phyloP scores from a whole-genome alignment of 2,113 vertebrate species.

The Brachionichthys hirsutus region DNA sequence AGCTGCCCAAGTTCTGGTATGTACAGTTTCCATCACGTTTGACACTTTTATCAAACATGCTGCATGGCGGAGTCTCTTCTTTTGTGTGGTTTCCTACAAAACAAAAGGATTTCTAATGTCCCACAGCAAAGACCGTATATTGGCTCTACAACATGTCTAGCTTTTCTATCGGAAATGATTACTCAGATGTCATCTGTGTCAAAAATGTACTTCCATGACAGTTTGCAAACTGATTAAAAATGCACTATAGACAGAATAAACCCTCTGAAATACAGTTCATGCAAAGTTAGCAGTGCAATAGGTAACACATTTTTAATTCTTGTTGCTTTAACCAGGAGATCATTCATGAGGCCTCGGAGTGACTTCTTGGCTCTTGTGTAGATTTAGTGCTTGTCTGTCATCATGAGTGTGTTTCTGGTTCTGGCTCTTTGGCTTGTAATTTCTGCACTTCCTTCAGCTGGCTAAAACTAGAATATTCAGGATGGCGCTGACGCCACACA shows the following conservation, averaged over 20 bases:
- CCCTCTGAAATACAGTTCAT: not conserved
- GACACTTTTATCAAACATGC: not conserved
- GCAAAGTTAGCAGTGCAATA: not conserved
- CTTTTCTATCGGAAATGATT: not conserved
- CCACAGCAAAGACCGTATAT: not conserved
- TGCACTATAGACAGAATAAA: not conserved
- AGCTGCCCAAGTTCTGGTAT: slow-evolving; percentile 38
- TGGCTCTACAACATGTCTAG: not conserved
- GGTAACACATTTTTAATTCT: not conserved
- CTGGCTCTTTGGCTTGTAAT: slow-evolving; percentile 14
- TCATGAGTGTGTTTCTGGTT: not conserved
- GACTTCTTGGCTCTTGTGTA: slow-evolving; percentile 3
- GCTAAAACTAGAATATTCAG: not conserved
- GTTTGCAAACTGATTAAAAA: not conserved
- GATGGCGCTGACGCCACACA: slow-evolving; percentile 5
- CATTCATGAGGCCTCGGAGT: not conserved
- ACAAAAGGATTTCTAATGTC: not conserved
- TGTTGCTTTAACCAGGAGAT: not conserved
- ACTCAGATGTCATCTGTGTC: not conserved
- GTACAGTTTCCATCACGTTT: slow-evolving; percentile 29
- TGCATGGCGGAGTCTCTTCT: slow-evolving; percentile 1
- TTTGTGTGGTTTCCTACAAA: not conserved
- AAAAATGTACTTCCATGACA: not conserved
- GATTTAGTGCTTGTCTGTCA: slow-evolving; percentile 4
- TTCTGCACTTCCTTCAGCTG: slow-evolving; percentile 9